phyloP scores from a whole-genome alignment of 1,140 invertebrate genomes.

The Drosophila lowei region DNA sequence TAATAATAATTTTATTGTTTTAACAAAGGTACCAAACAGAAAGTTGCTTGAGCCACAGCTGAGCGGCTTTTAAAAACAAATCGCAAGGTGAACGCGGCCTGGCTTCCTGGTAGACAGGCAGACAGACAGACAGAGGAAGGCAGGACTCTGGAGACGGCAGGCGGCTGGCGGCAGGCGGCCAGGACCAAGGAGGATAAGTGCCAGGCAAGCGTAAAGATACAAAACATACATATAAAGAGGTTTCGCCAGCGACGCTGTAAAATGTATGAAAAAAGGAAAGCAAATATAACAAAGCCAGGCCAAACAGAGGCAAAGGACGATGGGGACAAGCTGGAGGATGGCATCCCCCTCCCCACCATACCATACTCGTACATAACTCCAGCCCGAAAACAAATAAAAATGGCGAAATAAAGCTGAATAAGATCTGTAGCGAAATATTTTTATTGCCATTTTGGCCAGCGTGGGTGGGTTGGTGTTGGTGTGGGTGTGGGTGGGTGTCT shows the following conservation, averaged over 20 bases:
- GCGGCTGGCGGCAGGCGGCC: too few relatives aligned
- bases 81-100: slow-evolving; percentile 61
- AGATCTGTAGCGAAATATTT: slow-evolving; percentile 81
- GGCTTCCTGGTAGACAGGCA: slow-evolving; percentile 28
- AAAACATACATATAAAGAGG: slow-evolving; percentile 64
- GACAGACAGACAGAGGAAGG: slow-evolving; percentile 15
- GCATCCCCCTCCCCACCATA: not conserved
- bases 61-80: slow-evolving; percentile 82
- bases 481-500: not conserved
- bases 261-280: slow-evolving; percentile 41
- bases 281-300: slow-evolving; percentile 61
- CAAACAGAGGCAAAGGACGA: too few relatives aligned
- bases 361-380: slow-evolving; percentile 43
- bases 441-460: slow-evolving; percentile 77
- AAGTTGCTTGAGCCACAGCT: slow-evolving; percentile 81
- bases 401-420: slow-evolving; percentile 81
- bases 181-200: slow-evolving; percentile 45
- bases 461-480: slow-evolving; percentile 32
- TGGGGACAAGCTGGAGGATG: not conserved
- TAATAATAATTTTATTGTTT: slow-evolving; percentile 82
- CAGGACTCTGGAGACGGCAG: not conserved
- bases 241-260: slow-evolving; percentile 53
- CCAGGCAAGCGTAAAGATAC: slow-evolving; percentile 68
- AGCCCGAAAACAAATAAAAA: slow-evolving; percentile 76
- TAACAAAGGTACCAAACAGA: slow-evolving; percentile 80